Base-by-base conservation (phyloP, 37 sponge, comb jelly and placozoan genomes). In the Halisarca cf. caerulea region DNA sequence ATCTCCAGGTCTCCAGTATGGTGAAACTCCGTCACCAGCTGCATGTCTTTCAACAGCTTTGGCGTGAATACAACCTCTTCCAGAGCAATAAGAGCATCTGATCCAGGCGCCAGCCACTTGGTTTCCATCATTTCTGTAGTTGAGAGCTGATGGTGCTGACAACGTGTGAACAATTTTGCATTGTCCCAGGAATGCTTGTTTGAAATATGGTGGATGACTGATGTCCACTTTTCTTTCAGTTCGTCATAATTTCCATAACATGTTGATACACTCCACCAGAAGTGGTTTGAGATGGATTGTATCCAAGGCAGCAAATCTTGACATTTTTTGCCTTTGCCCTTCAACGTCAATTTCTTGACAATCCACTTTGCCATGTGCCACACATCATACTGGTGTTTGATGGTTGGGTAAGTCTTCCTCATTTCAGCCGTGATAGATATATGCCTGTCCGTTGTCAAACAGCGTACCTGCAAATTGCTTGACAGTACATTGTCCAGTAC, bases 281-380 rank as follows among this genome's bases (percentile, higher is more conserved):
- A 23, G 23, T 74, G 77, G 77, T 74, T 74, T 11, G 77, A 74
- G 15, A 74, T 74, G n/a, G 77, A 39, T 42, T 74, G 77, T 15
- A 74, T 74, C 37, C 77, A 74, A n/a, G 77, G 43, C 6, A 74
- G n/a, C n/a, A 74, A 18, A 11, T 28, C 44, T 18, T 23, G 27
- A 74, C 44, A 74, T 74, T 36, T 36, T 9, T 9, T n/a, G 8
- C 23, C 57, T 9, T 66, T 66, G 27, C 27, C 68, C 23, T 15
- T n/a, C 28, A n/a, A 9, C 23, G 23, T 66, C 28, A 66, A 27
- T 27, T n/a, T 66, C 28, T 66, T 66, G 8, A 15, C 23, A 8
- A 66, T n/a, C 23, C 27, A 66, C 68, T 66, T 66, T 15, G 23
- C 28, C 23, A 66, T 9, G 23, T 66, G 68, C 68, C 68, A 66